A percentile compares a stretch with the other conserved stretches of the same genome.
Evolutionary conservation across 1,140 invertebrate species (phyloP).

Genomic region (Fopius arisanus): DNA sequence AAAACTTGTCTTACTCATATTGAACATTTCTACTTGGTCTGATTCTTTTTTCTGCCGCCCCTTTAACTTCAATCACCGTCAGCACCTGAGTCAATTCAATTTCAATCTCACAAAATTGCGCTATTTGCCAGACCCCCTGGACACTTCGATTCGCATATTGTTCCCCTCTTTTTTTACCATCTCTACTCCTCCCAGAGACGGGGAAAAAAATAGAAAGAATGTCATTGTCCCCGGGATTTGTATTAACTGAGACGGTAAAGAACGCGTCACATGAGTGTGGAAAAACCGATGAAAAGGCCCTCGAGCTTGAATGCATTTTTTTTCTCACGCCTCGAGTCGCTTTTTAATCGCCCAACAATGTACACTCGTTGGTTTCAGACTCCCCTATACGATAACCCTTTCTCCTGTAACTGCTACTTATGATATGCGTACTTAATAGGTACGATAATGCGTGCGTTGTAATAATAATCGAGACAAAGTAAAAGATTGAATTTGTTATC

Average conservation of each 20-base stretch:
- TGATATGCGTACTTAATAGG: neutral
- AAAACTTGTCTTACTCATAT: neutral
- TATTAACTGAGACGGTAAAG: slow-evolving; percentile 3
- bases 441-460: neutral
- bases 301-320: slow-evolving; percentile 11
- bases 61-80: neutral
- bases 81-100: neutral
- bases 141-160: neutral
- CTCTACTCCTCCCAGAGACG: neutral
- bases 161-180: neutral
- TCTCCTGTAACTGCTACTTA: neutral
- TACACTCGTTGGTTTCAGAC: neutral
- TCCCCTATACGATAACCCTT: neutral
- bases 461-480: neutral
- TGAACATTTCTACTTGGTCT: neutral
- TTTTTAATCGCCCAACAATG: slow-evolving; percentile 26
- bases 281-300: slow-evolving; percentile 20
- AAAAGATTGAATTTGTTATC: neutral
- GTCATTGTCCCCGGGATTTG: slow-evolving; percentile 3
- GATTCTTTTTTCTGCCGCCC: neutral
- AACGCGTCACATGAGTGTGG: neutral
- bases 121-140: neutral
- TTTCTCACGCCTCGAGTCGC: slow-evolving; percentile 21
- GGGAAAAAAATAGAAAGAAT: neutral
- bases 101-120: neutral